Evolutionary conservation across 2,888 invertebrate species (phyloP).

Genomic region (Myathropa florea): DNA sequence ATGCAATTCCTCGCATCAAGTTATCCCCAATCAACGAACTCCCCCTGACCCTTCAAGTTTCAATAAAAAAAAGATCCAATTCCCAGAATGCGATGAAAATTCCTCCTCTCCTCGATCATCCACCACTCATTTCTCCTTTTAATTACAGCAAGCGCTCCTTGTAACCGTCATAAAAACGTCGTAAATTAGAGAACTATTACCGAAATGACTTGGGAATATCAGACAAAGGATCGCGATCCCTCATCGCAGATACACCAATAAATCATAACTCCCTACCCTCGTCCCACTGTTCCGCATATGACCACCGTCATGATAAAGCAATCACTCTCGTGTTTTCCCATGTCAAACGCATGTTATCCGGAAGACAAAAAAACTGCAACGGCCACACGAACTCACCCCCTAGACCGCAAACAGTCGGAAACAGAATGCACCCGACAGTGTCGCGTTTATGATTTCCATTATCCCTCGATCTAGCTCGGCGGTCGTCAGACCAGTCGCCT

Average conservation of each 20-base stretch:
- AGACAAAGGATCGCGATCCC: slow-evolving; percentile 11
- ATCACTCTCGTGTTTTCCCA: slow-evolving; percentile 38
- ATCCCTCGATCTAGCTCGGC: slow-evolving; percentile 46
- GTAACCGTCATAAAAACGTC: background rate
- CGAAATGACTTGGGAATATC: slow-evolving; percentile 37
- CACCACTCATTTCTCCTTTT: background rate
- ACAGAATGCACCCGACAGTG: slow-evolving; percentile 51
- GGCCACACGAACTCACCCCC: slow-evolving; percentile 14
- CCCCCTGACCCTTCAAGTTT: background rate
- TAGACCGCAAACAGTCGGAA: background rate
- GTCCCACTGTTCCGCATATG: slow-evolving; percentile 14
- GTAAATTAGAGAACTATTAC: slow-evolving; percentile 37
- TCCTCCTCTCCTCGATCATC: background rate
- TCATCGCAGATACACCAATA: slow-evolving; percentile 22
- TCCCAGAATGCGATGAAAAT: background rate
- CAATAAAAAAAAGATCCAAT: background rate
- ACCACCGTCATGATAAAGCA: slow-evolving; percentile 53
- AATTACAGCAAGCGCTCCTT: background rate
- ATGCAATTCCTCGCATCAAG: no score
- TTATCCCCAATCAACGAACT: no score
- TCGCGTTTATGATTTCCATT: slow-evolving; percentile 53
- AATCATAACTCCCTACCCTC: slow-evolving; percentile 33
- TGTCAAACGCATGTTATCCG: slow-evolving; percentile 35
- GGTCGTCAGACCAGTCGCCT: background rate
- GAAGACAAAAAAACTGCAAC: slow-evolving; percentile 19